phyloP scores from a whole-genome alignment of 2,888 invertebrate species.

The Dioctria rufipes region DNA sequence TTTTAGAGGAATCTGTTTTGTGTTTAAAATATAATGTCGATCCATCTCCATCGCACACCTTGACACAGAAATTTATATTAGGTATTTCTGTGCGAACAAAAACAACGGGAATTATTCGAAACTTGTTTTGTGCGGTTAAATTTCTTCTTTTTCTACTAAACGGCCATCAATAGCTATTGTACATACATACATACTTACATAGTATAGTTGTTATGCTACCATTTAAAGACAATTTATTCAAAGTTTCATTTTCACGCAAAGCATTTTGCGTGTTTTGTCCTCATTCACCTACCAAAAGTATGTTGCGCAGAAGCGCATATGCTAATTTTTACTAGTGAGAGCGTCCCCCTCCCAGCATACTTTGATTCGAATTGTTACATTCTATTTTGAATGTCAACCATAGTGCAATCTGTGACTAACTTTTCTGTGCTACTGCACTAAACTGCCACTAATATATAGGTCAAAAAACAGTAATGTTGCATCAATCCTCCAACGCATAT shows the following conservation, averaged over 20 bases:
- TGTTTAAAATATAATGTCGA: too few species aligned
- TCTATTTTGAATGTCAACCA: conserved; percentile 5
- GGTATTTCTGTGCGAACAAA: conserved; percentile 3
- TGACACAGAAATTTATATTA: neutral
- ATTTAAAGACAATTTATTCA: conserved; percentile 26
- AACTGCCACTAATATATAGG: conserved; percentile 33
- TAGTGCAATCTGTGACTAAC: conserved; percentile 3
- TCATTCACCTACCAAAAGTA: conserved; percentile 19
- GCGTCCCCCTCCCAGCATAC: neutral
- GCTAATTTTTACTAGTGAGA: conserved; percentile 51
- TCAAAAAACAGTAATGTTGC: conserved; percentile 59
- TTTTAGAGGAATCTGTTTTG: neutral
- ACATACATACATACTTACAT: too few species aligned
- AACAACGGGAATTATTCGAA: conserved; percentile 18
- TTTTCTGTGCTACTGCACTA: neutral
- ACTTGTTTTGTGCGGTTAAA: neutral
- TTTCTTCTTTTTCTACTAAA: neutral
- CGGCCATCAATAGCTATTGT: neutral
- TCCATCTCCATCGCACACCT: neutral
- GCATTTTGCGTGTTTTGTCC: conserved; percentile 45
- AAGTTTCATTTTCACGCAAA: conserved; percentile 53
- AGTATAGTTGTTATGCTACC: neutral
- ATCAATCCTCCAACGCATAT: conserved; percentile 54
- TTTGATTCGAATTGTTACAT: conserved; percentile 6
- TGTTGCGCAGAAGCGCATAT: conserved; percentile 12